A percentile compares a stretch with the other conserved stretches of the same genome.
These are phyloP conservation scores for Apamea sordens DNA, from an alignment of 2,888 invertebrate species.

Conservation along the genomic window DNA sequence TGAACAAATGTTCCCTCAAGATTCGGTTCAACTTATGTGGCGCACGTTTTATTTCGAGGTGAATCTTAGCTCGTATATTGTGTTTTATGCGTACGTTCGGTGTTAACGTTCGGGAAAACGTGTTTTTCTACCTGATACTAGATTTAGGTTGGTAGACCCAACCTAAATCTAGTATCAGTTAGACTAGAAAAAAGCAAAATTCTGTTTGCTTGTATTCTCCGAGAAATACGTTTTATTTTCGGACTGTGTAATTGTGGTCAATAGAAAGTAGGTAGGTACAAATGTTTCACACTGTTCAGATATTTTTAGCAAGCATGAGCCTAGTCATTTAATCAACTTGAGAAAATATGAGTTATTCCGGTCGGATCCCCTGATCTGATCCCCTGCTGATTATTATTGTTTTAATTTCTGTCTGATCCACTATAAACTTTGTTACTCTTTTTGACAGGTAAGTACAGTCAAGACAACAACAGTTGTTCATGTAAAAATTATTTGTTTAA, in stretches of 20 bases:
- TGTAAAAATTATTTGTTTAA: no score
- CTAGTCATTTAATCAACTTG: neutral
- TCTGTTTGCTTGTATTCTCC: neutral
- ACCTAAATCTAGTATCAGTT: neutral
- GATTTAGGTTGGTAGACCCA: neutral
- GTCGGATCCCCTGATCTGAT: no score
- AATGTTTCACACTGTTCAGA: neutral
- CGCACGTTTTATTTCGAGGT: conserved; percentile 87
- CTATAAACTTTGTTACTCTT: no score
- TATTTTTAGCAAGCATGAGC: neutral
- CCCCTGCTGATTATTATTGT: no score
- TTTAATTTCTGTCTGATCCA: no score
- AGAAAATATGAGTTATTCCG: no score
- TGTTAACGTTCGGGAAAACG: conserved; percentile 73
- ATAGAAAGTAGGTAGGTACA: neutral
- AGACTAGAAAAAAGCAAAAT: neutral
- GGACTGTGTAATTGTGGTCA: neutral
- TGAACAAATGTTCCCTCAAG: conserved; percentile 89
- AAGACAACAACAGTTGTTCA: no score
- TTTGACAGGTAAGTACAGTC: no score
- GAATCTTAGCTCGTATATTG: conserved; percentile 76
- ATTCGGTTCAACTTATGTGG: conserved; percentile 86
- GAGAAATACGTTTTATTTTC: neutral
- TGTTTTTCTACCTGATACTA: conserved; percentile 28
- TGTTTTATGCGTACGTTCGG: conserved; percentile 76